phyloP scores from a whole-genome alignment of 2,113 vertebrate species.

The Excalfactoria chinensis region DNA sequence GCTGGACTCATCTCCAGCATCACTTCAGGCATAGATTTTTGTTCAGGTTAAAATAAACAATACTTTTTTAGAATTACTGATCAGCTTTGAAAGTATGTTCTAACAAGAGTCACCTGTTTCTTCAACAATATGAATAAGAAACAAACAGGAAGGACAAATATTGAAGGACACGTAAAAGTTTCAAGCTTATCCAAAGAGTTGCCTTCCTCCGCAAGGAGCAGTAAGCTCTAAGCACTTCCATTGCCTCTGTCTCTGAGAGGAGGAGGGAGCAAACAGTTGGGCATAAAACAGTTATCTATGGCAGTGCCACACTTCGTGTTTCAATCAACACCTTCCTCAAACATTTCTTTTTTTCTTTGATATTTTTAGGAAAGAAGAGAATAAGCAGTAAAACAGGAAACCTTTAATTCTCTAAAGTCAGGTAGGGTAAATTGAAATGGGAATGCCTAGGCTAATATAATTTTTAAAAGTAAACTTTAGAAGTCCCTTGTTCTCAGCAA shows the following conservation, averaged over 20 bases:
- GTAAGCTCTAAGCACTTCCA: background rate
- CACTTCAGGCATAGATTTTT: background rate
- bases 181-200: background rate
- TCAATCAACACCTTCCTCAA: background rate
- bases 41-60: background rate
- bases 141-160: background rate
- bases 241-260: accelerated
- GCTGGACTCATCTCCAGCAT: background rate
- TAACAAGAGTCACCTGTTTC: background rate
- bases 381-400: background rate
- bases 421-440: background rate
- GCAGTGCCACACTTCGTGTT: background rate
- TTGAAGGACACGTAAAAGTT: accelerated
- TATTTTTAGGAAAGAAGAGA: background rate
- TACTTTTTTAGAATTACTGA: background rate
- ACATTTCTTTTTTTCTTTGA: background rate
- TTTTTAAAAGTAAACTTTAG: background rate
- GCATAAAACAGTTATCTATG: background rate
- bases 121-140: background rate
- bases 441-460: background rate
- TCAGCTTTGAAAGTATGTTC: background rate
- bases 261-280: background rate
- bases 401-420: background rate
- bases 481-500: background rate
- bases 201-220: background rate